A percentile compares a stretch with the other conserved stretches of the same genome.
phyloP scores from a whole-genome alignment of 2,888 invertebrate genomes.

The Coleophora flavipennella region DNA sequence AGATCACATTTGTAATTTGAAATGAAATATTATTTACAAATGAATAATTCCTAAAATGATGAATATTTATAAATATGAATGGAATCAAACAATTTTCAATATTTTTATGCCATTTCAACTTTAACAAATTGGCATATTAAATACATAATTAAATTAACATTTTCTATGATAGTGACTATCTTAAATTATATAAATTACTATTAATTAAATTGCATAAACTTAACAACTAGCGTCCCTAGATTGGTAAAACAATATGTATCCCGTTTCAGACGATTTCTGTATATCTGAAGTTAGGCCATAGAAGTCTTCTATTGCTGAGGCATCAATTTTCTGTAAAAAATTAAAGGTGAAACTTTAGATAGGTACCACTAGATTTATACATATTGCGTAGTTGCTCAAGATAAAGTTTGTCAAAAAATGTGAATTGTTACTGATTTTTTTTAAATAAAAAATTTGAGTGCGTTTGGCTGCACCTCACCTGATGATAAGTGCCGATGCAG shows the following conservation, averaged over 20 bases:
- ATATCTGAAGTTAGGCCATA: slow-evolving; percentile 98
- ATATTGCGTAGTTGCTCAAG: too few relatives aligned
- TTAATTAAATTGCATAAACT: slow-evolving; percentile 49
- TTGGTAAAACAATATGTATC: slow-evolving; percentile 99
- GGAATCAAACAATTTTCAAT: slow-evolving; percentile 54
- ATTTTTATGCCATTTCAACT: slow-evolving; percentile 61
- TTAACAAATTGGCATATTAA: slow-evolving; percentile 63
- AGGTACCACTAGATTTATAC: not conserved
- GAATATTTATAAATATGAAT: slow-evolving; percentile 42
- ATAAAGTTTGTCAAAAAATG: too few relatives aligned
- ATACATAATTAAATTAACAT: slow-evolving; percentile 34
- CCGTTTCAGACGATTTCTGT: slow-evolving; percentile 99
- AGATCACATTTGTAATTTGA: slow-evolving; percentile 51
- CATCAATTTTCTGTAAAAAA: slow-evolving; percentile 93
- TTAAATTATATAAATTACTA: slow-evolving; percentile 61
- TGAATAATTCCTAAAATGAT: slow-evolving; percentile 39
- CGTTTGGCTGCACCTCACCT: too few relatives aligned
- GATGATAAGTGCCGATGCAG: too few relatives aligned
- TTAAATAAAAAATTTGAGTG: too few relatives aligned
- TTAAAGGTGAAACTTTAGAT: not conserved
- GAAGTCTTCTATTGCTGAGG: slow-evolving; percentile 99
- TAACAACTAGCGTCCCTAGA: slow-evolving; percentile 84
- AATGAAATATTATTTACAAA: slow-evolving; percentile 62
- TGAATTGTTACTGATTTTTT: too few relatives aligned
- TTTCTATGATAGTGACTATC: slow-evolving; percentile 49